Conservation (phyloP, 2,888 invertebrate species). For the Lasioglossum oenotherae region DNA sequence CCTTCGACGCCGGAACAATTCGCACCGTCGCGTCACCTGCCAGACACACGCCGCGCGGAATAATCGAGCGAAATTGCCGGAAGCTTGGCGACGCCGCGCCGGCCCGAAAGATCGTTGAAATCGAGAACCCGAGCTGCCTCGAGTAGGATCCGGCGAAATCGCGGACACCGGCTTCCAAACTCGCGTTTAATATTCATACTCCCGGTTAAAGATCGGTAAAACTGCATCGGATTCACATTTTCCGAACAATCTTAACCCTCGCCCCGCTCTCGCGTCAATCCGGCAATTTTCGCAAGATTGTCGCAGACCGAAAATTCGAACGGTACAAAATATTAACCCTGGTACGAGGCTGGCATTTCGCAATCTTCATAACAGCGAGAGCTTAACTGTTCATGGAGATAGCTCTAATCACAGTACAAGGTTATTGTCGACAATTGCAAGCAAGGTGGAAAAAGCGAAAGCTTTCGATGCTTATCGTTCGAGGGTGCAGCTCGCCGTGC, state of each 20-base stretch:
- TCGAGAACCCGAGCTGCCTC: neutral
- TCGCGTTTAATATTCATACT: neutral
- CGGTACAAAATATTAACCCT: neutral
- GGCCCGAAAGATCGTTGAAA: neutral
- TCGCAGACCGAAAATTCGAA: neutral
- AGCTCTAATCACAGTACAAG: neutral
- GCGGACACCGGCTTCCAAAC: neutral
- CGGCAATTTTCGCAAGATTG: neutral
- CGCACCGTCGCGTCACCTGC: conserved; percentile 65
- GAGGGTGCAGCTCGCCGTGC: conserved; percentile 6
- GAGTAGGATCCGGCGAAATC: neutral
- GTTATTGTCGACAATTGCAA: neutral
- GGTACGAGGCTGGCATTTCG: neutral
- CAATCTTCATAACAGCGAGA: neutral
- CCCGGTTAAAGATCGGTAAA: neutral
- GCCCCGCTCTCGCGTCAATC: neutral
- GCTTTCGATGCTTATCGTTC: conserved; percentile 9
- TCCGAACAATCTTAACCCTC: neutral
- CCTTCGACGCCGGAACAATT: conserved; percentile 58
- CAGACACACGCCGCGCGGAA: conserved; percentile 58
- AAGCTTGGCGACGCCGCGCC: neutral
- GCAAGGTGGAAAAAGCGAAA: neutral
- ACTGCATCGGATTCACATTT: conserved; percentile 1
- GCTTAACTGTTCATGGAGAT: neutral
- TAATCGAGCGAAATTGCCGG: conserved; percentile 35